A percentile compares a stretch with the other conserved stretches of the same genome.
phyloP scores from a whole-genome alignment of 2,113 vertebrate genomes.

The Seriola quinqueradiata region DNA sequence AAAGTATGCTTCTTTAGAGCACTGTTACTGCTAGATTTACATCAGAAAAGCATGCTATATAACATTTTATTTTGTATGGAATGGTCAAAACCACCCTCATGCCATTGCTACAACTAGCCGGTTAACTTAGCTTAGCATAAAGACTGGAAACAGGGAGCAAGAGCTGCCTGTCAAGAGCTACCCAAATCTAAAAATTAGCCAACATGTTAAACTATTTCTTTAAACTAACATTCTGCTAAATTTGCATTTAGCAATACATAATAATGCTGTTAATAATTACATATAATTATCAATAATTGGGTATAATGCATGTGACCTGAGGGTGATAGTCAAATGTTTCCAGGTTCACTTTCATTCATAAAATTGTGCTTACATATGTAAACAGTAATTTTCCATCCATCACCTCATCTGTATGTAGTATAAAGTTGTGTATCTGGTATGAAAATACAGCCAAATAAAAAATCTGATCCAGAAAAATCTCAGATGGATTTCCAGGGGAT shows the following conservation, averaged over 20 bases:
- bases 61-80: no score
- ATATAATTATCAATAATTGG: background rate
- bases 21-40: background rate
- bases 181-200: background rate
- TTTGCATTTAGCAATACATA: background rate
- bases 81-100: no score
- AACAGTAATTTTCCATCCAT: background rate
- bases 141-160: background rate
- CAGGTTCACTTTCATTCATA: no score
- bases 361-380: background rate
- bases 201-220: background rate
- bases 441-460: background rate
- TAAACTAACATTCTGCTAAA: background rate
- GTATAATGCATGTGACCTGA: background rate
- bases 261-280: no score
- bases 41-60: no score
- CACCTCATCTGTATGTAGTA: background rate
- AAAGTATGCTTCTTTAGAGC: background rate
- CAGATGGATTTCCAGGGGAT: background rate
- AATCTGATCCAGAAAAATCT: background rate
- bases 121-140: background rate
- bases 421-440: background rate
- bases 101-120: background rate
- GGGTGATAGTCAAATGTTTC: no score
- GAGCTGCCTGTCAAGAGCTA: background rate